Percentiles rank a stretch among this genome's conserved stretches.
Conservation (phyloP, 2,888 invertebrate species). For the Brassicogethes aeneus region DNA sequence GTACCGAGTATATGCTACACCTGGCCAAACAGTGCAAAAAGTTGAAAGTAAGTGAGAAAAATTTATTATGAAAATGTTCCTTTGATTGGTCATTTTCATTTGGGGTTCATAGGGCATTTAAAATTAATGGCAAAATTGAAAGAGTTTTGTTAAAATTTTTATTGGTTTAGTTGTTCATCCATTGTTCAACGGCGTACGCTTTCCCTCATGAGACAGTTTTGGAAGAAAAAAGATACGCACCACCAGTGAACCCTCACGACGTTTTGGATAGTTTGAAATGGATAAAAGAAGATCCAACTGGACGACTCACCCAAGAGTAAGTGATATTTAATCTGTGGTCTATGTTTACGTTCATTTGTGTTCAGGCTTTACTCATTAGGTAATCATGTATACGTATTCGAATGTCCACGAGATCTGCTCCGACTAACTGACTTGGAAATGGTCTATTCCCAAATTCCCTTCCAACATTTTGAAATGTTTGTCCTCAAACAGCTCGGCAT, state of each 20-base stretch:
- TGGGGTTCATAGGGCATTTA: not conserved
- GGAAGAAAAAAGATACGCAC: conserved; percentile 71
- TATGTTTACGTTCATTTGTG: too few relatives aligned
- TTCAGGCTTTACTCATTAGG: conserved; percentile 77
- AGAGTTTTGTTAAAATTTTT: conserved; percentile 34
- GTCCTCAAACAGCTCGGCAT: too few relatives aligned
- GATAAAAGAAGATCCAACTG: conserved; percentile 21
- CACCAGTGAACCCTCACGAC: conserved; percentile 36
- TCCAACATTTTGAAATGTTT: too few relatives aligned
- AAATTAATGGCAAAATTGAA: conserved; percentile 29
- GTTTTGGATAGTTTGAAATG: conserved; percentile 22
- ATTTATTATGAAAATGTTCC: too few relatives aligned
- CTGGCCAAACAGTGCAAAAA: conserved; percentile 21
- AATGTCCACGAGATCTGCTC: conserved; percentile 46
- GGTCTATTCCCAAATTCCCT: too few relatives aligned
- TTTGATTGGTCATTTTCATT: conserved; percentile 56
- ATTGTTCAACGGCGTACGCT: conserved; percentile 88
- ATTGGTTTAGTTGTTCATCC: conserved; percentile 49
- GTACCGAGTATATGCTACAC: conserved; percentile 22
- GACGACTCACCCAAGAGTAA: conserved; percentile 21
- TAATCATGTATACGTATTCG: conserved; percentile 88
- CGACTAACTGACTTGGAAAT: not conserved
- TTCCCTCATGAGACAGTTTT: conserved; percentile 71
- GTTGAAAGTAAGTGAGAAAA: conserved; percentile 23
- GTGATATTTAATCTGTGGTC: too few relatives aligned